Conservation (phyloP, 2,888 invertebrate genomes). For the Galeopsomyia nigrocyanea region DNA sequence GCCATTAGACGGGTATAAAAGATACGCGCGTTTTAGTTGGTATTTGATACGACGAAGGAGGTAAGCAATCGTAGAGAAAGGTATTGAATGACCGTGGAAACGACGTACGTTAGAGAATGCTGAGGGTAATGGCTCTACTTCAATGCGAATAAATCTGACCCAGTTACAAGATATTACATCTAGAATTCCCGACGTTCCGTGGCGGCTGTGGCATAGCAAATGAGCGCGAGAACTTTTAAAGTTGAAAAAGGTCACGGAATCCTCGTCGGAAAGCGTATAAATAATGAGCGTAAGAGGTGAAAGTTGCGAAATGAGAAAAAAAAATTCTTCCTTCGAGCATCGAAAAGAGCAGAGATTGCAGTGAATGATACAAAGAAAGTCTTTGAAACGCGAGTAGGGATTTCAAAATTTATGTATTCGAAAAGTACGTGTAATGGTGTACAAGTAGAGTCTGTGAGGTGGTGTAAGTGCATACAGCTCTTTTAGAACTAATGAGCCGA, state of each 20-base stretch:
- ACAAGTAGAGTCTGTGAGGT: too few relatives aligned
- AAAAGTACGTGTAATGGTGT: too few relatives aligned
- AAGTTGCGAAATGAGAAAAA: conserved; percentile 2
- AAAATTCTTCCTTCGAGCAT: not conserved
- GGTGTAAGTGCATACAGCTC: too few relatives aligned
- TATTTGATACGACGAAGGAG: too few relatives aligned
- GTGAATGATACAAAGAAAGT: conserved; percentile 1
- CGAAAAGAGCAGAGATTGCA: not conserved
- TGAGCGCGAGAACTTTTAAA: conserved; percentile 19
- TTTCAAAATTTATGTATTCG: too few relatives aligned
- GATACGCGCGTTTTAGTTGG: too few relatives aligned
- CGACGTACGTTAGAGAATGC: conserved; percentile 16
- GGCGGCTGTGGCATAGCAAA: conserved; percentile 43
- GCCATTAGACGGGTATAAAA: too few relatives aligned
- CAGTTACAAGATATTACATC: conserved; percentile 46
- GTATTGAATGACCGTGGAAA: conserved; percentile 20
- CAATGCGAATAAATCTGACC: conserved; percentile 47
- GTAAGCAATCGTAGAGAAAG: not conserved
- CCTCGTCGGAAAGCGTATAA: not conserved
- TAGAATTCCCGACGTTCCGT: conserved; percentile 32
- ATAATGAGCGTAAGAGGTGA: not conserved
- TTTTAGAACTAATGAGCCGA: conserved; percentile 35
- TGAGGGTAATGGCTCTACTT: conserved; percentile 33
- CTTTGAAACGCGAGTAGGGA: too few relatives aligned
- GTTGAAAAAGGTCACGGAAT: not conserved